Evolutionary conservation across 1,140 invertebrate species (phyloP).

Genomic region (Lysiphlebus fabarum): DNA sequence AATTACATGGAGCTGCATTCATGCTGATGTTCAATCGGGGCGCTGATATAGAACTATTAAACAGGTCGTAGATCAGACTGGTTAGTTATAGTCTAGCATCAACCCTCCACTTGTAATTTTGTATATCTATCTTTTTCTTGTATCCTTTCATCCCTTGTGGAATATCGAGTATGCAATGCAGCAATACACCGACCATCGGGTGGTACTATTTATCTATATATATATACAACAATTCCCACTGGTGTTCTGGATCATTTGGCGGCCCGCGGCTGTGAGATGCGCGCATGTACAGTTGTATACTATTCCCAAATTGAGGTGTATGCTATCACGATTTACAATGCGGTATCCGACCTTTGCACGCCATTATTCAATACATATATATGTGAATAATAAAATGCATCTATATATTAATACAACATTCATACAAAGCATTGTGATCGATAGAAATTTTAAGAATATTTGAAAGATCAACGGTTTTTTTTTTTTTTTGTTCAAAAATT

Average conservation of each 20-base stretch:
- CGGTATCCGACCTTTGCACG: conserved; percentile 16
- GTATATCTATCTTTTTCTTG: background rate
- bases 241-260: conserved; percentile 57
- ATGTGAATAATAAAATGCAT: too few species aligned
- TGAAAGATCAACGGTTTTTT: too few species aligned
- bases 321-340: conserved; percentile 24
- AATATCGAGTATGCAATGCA: background rate
- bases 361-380: too few species aligned
- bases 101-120: conserved; percentile 3
- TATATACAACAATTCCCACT: conserved; percentile 45
- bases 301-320: conserved; percentile 12
- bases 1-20: too few species aligned
- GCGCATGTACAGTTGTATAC: conserved; percentile 35
- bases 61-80: conserved; percentile 54
- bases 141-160: too few species aligned
- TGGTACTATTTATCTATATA: conserved; percentile 21
- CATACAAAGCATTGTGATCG: conserved; percentile 14
- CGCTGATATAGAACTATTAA: conserved; percentile 56
- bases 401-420: conserved; percentile 8
- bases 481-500: too few species aligned
- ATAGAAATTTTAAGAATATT: too few species aligned
- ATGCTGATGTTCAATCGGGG: conserved; percentile 19
- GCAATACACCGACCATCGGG: conserved; percentile 16
- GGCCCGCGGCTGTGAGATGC: conserved; percentile 50
- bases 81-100: conserved; percentile 46